phyloP scores from a whole-genome alignment of 2,113 vertebrate genomes.

The Tetrax tetrax region DNA sequence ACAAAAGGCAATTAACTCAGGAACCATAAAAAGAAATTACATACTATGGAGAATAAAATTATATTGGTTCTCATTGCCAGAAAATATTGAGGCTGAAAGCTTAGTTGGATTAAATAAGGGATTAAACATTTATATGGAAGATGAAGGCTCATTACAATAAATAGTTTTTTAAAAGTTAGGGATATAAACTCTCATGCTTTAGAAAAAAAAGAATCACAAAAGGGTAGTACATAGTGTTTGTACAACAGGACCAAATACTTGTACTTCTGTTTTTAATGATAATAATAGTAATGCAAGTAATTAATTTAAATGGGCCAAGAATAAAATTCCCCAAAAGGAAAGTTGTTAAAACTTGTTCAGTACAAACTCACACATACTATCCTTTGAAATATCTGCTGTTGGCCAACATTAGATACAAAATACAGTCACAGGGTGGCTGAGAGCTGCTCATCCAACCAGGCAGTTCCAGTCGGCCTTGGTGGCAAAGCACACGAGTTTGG shows the following conservation, averaged over 20 bases:
- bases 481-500: neutral
- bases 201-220: neutral
- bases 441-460: neutral
- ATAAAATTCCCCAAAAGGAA: neutral
- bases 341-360: neutral
- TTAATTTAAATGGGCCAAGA: neutral
- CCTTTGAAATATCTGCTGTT: neutral
- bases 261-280: neutral
- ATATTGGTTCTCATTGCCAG: neutral
- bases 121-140: slow-evolving; percentile 12
- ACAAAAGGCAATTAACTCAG: slow-evolving; percentile 44
- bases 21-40: slow-evolving; percentile 7
- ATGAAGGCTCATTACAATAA: neutral
- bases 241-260: neutral
- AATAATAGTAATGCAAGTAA: neutral
- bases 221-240: neutral
- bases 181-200: neutral
- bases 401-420: neutral
- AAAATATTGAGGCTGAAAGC: neutral
- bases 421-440: neutral
- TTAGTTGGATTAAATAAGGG: slow-evolving; percentile 15
- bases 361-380: neutral
- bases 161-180: neutral
- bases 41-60: neutral
- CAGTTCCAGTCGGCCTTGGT: neutral